Evolutionary conservation across 2,888 invertebrate species (phyloP).

Genomic region (Ceratothoa steindachneri): DNA sequence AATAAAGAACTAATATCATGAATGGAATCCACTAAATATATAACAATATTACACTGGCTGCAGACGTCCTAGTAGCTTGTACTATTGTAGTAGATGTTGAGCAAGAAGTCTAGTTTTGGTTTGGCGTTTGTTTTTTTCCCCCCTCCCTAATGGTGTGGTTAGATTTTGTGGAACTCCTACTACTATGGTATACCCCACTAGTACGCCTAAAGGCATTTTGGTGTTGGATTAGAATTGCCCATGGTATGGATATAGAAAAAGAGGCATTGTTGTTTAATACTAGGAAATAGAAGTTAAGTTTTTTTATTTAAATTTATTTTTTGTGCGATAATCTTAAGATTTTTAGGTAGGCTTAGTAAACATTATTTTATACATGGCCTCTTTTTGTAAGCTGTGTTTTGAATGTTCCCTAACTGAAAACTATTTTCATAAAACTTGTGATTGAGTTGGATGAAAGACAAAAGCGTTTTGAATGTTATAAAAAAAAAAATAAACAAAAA

Average conservation of each 20-base stretch:
- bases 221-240: not conserved
- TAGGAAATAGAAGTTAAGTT: not conserved
- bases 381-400: not conserved
- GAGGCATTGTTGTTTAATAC: not conserved
- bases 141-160: too few relatives aligned
- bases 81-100: not conserved
- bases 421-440: not conserved
- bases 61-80: not conserved
- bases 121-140: too few relatives aligned
- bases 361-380: not conserved
- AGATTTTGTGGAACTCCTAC: too few relatives aligned
- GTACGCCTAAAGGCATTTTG: not conserved
- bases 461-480: not conserved
- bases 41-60: too few relatives aligned
- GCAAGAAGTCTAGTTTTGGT: too few relatives aligned
- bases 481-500: not conserved
- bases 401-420: not conserved
- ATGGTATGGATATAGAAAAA: not conserved
- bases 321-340: not conserved
- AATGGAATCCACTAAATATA: not conserved
- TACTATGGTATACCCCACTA: not conserved
- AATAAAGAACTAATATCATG: not conserved
- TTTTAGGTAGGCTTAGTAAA: not conserved
- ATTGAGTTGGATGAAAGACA: not conserved
- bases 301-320: not conserved